A percentile compares a stretch with the other conserved stretches of the same genome.
These are phyloP conservation scores for Antennarius maculatus DNA, from an alignment of 2,797 vertebrate species.

Conservation along the genomic window DNA sequence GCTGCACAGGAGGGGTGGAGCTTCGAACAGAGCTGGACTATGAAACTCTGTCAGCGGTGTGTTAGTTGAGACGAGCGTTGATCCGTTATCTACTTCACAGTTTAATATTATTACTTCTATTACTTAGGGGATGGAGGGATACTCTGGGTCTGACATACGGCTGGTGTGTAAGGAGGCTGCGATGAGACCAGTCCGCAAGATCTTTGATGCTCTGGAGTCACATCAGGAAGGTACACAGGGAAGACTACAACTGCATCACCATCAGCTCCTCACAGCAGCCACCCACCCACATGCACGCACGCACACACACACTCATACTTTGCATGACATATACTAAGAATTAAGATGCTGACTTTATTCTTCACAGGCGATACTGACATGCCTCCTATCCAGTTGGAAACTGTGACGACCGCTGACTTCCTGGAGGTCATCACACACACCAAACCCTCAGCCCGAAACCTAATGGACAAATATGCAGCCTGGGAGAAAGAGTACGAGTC, in stretches of 20 bases:
- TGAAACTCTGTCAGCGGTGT: conserved; percentile 83
- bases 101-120: background rate
- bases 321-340: too few species aligned
- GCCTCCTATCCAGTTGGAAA: conserved; percentile 83
- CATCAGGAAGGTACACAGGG: conserved; percentile 81
- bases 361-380: conserved; percentile 75
- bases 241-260: background rate
- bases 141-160: conserved; percentile 94
- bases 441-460: conserved; percentile 89
- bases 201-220: conserved; percentile 90
- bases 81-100: background rate
- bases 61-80: background rate
- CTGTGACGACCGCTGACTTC: conserved; percentile 88
- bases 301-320: too few species aligned
- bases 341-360: background rate
- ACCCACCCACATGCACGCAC: too few species aligned
- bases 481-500: conserved; percentile 87
- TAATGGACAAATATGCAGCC: conserved; percentile 85
- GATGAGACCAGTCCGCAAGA: conserved; percentile 94
- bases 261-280: rapidly evolving
- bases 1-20: conserved; percentile 80
- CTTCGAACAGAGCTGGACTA: conserved; percentile 88
- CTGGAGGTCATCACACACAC: conserved; percentile 89
- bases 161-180: conserved; percentile 95
- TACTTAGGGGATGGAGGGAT: conserved; percentile 83